Base-by-base conservation (phyloP, 1,140 invertebrate species). In the Leptonema lineaticorne region DNA sequence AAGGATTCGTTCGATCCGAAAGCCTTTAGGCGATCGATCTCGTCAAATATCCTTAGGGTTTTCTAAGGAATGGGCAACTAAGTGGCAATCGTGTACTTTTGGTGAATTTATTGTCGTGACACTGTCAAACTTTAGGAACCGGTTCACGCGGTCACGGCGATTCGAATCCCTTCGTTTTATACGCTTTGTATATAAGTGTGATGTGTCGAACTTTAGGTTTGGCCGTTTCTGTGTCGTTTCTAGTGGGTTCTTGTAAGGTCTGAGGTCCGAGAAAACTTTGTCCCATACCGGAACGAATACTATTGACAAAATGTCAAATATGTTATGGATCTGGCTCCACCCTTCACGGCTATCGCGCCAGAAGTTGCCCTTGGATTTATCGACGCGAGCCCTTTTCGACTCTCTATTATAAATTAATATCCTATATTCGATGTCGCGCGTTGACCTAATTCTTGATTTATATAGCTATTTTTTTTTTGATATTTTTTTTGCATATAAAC, bases 101-200 rank as follows among this genome's bases (percentile, higher is more conserved):
- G 48, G 24, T 20, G 24, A 53, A 53, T 53, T 53, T 53, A 53
- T 53, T 53, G 48, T 53, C 24, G n/a, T 20, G 24, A 20, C 9
- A 20, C 22, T 53, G 48, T 53, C 18, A 26, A 53, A 53, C 48
- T 53, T 53, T 53, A 18, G 9, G 48, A 53, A 53, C n/a, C 24
- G 48, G 48, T 53, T 18, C 48, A 53, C 18, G 48, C 48, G 48
- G 24, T 26, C 48, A 26, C 48, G 22, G 22, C n/a, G 48, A 26
- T 20, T 22, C 48, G 8, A 16, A 26, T 9, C 18, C 18, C 48
- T 16, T 53, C 48, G n/a, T 20, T 53, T 53, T 41, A 9, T 41
- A 3, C 2, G 9, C 37, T 41, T 16, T 33, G 30, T 11, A 11
- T 33, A 11, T 16, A 9, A 2, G 16, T 41, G 2, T 41, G 37